Base-by-base conservation (phyloP, 1,140 invertebrate genomes). In the Lordiphosa mommai region DNA sequence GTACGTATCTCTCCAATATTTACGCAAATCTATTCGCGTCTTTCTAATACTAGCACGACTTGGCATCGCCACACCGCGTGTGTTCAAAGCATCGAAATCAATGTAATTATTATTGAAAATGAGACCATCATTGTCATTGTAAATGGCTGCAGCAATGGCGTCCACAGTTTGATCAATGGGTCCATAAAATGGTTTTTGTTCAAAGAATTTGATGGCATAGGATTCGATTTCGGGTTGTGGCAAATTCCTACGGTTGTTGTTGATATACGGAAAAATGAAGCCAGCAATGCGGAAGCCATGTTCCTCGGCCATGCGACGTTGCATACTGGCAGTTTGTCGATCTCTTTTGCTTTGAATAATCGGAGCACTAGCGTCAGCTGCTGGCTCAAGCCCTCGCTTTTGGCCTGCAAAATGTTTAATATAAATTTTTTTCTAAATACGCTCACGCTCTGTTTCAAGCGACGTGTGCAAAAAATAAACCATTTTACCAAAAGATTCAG, bases 151-250 rank as follows among this genome's bases (percentile, higher is more conserved):
- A 2, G 10, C 3, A 1, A 8, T 7, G 9, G 14, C 44, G 14
- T 46, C 36, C 3, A 55, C 30, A 10, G 14, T 50, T 3, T 52
- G 49, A 29, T 40, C 59, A 1, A 48, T 30, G 12, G 74, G 73
- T n/a, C 55, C 56, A 52, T 80, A 80, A 12, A 49, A 55, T 1
- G 74, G 74, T 10, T 50, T 44, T 6, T 79, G 70, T 27, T 74
- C 65, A 12, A 71, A 80, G 44, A 82, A 80, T 14, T 52, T 59
- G 0, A 80, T 38, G 5, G 74, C 76, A 36, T 67, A 82, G 5
- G 74, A 80, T 8, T 37, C 3, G 1, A 50, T 38, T 23, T 74
- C 60, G 2, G 37, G 32, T 34, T 82, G 71, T 1, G 70, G 66
- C 3, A 74, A 41, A 0, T 2, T 0, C 2, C n/a, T 32, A 0